phyloP scores from a whole-genome alignment of 2,797 vertebrate genomes.

The Pelobates cultripes region DNA sequence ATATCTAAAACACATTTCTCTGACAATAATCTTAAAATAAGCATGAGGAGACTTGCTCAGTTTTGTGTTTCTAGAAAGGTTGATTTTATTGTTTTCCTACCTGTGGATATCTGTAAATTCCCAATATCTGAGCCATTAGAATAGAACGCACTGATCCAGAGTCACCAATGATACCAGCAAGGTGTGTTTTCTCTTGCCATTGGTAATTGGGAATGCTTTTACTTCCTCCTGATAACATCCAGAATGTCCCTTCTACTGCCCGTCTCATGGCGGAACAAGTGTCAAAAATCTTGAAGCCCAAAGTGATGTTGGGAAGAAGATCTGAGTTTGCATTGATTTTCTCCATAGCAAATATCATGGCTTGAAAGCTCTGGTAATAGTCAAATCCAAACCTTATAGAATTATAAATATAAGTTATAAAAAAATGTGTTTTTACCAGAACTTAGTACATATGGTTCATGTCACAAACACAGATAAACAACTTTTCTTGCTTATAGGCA shows the following conservation, averaged over 20 bases:
- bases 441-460: too few species aligned
- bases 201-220: constrained; percentile 27
- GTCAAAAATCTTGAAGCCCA: constrained; percentile 36
- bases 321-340: too few species aligned
- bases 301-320: too few species aligned
- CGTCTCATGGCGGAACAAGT: constrained; percentile 4
- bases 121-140: constrained; percentile 36
- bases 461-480: too few species aligned
- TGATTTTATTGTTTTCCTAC: constrained; percentile 5
- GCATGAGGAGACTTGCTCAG: too few species aligned
- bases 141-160: constrained; percentile 23
- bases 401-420: too few species aligned
- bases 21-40: too few species aligned
- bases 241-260: background rate
- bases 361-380: constrained; percentile 15
- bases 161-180: constrained; percentile 39
- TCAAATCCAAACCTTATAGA: constrained; percentile 8
- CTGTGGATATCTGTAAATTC: constrained; percentile 39
- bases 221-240: background rate
- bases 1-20: too few species aligned
- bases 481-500: too few species aligned
- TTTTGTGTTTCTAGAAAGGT: too few species aligned
- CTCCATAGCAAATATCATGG: too few species aligned
- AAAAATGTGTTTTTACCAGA: too few species aligned
- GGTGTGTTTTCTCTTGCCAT: background rate